A percentile compares a stretch with the other conserved stretches of the same genome.
phyloP scores from a whole-genome alignment of 1,140 invertebrate species.

The Acromyrmex charruanus region DNA sequence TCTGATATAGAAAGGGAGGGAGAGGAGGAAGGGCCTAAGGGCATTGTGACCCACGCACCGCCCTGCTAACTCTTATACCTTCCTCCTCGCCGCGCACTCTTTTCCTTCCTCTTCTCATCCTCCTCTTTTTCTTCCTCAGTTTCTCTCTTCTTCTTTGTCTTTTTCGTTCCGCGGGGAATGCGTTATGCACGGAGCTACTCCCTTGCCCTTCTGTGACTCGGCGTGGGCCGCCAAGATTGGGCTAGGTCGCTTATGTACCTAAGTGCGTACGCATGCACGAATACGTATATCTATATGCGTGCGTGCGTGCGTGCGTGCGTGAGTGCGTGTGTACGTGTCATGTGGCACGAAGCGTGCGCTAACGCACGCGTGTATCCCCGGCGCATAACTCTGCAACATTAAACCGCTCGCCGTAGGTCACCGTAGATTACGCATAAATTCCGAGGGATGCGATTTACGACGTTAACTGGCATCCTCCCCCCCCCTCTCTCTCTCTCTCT shows the following conservation, averaged over 20 bases:
- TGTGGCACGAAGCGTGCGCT: slow-evolving; percentile 39
- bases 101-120: slow-evolving; percentile 44
- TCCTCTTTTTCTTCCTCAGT: slow-evolving; percentile 51
- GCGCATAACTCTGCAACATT: slow-evolving; percentile 79
- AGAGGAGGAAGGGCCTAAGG: slow-evolving; percentile 67
- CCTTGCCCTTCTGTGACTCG: slow-evolving; percentile 65
- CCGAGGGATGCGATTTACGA: slow-evolving; percentile 72
- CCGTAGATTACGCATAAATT: slow-evolving; percentile 77
- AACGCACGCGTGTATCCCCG: slow-evolving; percentile 52
- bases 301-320: neutral
- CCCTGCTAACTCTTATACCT: slow-evolving; percentile 79
- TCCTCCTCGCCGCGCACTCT: slow-evolving; percentile 41
- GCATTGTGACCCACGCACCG: slow-evolving; percentile 84
- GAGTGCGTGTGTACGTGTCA: slow-evolving; percentile 6
- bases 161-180: slow-evolving; percentile 69
- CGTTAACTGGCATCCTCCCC: slow-evolving; percentile 60
- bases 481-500: neutral
- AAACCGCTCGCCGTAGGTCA: slow-evolving; percentile 77
- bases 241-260: slow-evolving; percentile 79
- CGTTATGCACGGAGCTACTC: slow-evolving; percentile 75
- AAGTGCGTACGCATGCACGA: slow-evolving; percentile 36
- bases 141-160: slow-evolving; percentile 40
- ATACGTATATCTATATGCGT: neutral
- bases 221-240: slow-evolving; percentile 80
- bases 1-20: neutral